Evolutionary conservation across 1,140 invertebrate genomes (phyloP), one percentile per base, ranked within the genome.

Genomic region (Venturia canescens): DNA sequence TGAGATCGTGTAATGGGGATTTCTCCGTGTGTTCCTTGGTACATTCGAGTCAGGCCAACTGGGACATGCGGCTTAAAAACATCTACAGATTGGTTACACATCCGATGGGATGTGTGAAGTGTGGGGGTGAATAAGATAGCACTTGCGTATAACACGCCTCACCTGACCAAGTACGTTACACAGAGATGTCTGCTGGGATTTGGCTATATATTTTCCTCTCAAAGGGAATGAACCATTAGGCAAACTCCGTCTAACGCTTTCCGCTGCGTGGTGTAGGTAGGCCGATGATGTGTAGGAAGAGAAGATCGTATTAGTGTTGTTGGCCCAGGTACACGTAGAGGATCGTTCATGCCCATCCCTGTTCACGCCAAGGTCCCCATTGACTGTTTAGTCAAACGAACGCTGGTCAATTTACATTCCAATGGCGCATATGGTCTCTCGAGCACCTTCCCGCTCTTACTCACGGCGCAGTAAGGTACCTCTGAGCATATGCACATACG

Each of bases 351-450:
- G 38, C 67, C 38, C 70, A 38, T n/a, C 70, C 9, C 11, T 23
- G n/a, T 72, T 27, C 34, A 63, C 31, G 44, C 53, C 21, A 48
- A 29, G 69, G 38, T 83, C 86, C 79, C 87, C 53, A 79, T 78
- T 83, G 86, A 87, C 88, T 90, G 83, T 90, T 89, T 89, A 87
- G 87, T 90, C 85, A 88, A 90, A 89, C 87, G 88, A 88, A 88
- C 83, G 83, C 79, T 80, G 85, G 83, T 88, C 85, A 84, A 90
- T 91, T 90, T 91, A 89, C 89, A 91, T 90, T 90, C 88, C 81
- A 85, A 86, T 87, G 85, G 86, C 86, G 79, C 57, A 77, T 82
- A 79, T 50, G 84, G 84, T 83, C 71, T 70, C 75, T 67, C 75
- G 70, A 71, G 71, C 57, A 67, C 79, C 60, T 60, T 21, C 26